phyloP scores from a whole-genome alignment of 2,888 invertebrate genomes.

The Parnassius smintheus region DNA sequence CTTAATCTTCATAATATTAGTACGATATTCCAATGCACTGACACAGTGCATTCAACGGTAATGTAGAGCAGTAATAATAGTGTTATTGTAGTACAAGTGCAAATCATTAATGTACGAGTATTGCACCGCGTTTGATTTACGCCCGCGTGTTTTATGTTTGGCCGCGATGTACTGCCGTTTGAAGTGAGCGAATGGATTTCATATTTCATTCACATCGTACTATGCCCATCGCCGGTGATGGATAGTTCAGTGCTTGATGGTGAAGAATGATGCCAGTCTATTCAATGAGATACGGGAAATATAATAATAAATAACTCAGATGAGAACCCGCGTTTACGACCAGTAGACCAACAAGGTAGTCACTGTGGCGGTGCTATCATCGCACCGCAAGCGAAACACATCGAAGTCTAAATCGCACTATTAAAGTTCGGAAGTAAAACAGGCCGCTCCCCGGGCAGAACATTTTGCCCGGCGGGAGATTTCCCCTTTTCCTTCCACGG shows the following conservation, averaged over 20 bases:
- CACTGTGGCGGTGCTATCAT: too few species aligned
- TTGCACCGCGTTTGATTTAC: constrained; percentile 45
- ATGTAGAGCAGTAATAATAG: constrained; percentile 35
- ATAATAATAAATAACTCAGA: too few species aligned
- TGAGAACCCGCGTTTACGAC: too few species aligned
- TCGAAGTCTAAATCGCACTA: too few species aligned
- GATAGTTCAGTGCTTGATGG: constrained; percentile 18
- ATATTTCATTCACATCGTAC: constrained; percentile 39
- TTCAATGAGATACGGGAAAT: background rate
- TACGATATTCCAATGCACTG: constrained; percentile 11
- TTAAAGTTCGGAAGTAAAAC: too few species aligned
- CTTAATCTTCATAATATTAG: background rate
- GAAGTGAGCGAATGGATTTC: constrained; percentile 33
- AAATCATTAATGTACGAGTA: constrained; percentile 58
- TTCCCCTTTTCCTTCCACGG: too few species aligned
- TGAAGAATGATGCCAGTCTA: constrained; percentile 9
- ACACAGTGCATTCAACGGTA: constrained; percentile 26
- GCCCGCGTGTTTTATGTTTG: constrained; percentile 35
- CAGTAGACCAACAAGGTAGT: too few species aligned
- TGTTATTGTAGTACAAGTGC: constrained; percentile 55
- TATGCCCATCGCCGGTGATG: constrained; percentile 30
- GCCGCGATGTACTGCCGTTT: constrained; percentile 22
- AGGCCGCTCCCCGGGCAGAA: too few species aligned
- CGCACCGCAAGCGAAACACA: too few species aligned
- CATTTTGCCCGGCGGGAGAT: too few species aligned